Evolutionary conservation across 1,140 invertebrate species (phyloP).

Genomic region (Lasioglossum albipes): DNA sequence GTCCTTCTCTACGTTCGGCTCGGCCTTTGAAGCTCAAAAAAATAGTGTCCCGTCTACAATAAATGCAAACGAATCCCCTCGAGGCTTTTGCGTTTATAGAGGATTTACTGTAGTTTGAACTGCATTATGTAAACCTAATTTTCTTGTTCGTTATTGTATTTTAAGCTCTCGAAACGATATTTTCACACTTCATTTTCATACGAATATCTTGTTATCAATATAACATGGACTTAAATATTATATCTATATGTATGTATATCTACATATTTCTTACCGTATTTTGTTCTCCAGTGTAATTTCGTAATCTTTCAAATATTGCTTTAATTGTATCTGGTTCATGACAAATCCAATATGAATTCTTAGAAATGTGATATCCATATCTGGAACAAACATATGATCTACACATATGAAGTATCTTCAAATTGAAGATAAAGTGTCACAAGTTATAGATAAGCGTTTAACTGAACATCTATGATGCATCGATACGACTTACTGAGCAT

Average conservation of each 20-base stretch:
- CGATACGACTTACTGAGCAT: conserved; percentile 81
- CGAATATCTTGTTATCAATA: background rate
- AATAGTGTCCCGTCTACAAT: no score
- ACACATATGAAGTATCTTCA: conserved; percentile 61
- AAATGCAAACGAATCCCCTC: no score
- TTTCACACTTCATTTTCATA: background rate
- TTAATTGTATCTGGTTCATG: conserved; percentile 86
- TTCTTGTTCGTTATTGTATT: background rate
- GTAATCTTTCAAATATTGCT: conserved; percentile 90
- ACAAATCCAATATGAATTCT: conserved; percentile 95
- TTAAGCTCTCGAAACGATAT: background rate
- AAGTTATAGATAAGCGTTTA: conserved; percentile 14
- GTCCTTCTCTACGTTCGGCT: no score
- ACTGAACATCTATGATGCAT: background rate
- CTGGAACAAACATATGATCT: conserved; percentile 64
- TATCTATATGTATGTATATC: background rate
- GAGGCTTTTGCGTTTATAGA: no score
- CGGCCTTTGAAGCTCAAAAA: no score
- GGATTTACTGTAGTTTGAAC: background rate
- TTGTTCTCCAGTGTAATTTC: conserved; percentile 85
- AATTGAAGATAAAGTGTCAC: conserved; percentile 33
- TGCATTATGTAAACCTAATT: background rate
- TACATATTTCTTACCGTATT: conserved; percentile 82
- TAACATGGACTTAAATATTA: background rate
- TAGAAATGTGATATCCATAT: conserved; percentile 91